Evolutionary conservation across 2,888 invertebrate species (phyloP), one percentile per base, ranked within the genome.

Genomic region (Cryptocheilus praepositus): DNA sequence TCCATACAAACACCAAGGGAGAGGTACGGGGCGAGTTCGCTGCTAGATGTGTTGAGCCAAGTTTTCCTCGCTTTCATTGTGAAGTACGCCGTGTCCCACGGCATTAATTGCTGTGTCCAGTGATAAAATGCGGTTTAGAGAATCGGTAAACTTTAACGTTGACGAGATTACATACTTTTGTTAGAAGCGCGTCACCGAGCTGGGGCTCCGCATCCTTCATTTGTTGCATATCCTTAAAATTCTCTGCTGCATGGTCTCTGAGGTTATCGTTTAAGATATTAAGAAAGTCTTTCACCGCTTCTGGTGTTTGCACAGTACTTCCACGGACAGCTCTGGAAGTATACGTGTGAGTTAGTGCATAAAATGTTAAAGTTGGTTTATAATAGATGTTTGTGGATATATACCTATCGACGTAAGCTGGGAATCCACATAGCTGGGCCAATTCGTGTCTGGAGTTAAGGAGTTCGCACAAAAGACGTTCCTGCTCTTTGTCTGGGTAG

Each of bases 1-100:
- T 98, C 98, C 97, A 99, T 98, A 83, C 98, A 98, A 7, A 94
- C 93, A 0, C 98, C 98, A 0, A 99, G 90, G 13, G 96, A 98
- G 89, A 97, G 97, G 88, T 94, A 98, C 2, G 95, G 95, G 51
- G 94, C 91, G 82, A 94, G 95, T 81, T 96, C 95, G 3, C 92
- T 91, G 61, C 92, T 92, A 13, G 93, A 93, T 0, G 93, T 93
- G 68, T 94, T 92, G 0, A 96, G 89, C 83, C 94, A 91, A 67
- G 93, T 91, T 0, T 91, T 92, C 86, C 94, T 95, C 0, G 94
- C 93, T 84, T 93, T 93, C 2, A 93, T 92, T 0, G 93, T 94
- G 81, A 94, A 96, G 87, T 96, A 98, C 0, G 96, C 94, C 0
- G 96, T 94, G 88, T 98, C 98, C 98, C 98, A 98, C 3, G 91